Base-by-base conservation (phyloP, 2,113 vertebrate genomes). In the Phaethornis superciliosus region DNA sequence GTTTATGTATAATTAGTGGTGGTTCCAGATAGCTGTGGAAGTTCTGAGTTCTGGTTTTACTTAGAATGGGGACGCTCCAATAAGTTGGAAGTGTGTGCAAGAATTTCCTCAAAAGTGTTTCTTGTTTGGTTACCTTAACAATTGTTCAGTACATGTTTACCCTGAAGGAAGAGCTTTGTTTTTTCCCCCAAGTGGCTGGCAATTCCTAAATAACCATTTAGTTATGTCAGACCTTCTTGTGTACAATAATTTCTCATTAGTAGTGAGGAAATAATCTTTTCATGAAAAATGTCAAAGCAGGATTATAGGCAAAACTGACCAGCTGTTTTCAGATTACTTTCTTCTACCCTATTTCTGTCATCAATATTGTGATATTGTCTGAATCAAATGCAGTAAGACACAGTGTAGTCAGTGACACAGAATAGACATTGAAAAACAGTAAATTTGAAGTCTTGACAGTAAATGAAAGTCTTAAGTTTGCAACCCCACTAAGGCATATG, bases 1-100 rank as follows among this genome's bases (percentile, higher is more conserved):
- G 5, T n/a, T 49, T 63, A 1, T 44, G 0, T 47, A 6, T 71
- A 4, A 0, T 47, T 65, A 55, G 28, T 30, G 35, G 14, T 37
- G 58, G 35, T 80, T 77, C 4, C 30, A 40, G 30, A 6, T 56
- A 44, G 4, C 1, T 16, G 30, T 56, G 49, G 19, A 35, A 52
- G n/a, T 64, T 60, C 18, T 40, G 2, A 2, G 14, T 86, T 88
- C 30, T 55, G 16, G 18, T 30, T 30, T 81, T 11, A 2, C 24
- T 70, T 72, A n/a, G 37, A 68, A 22, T 49, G 22, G 74, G 64
- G 33, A 42, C 10, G 4, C n/a, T 93, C 35, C 12, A 15, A 2
- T 62, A 35, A n/a, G 22, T 26, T 71, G 55, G 37, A 54, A 7
- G 1, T 22, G 27, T 59, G 30, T 44, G 20, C 30, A 58, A 27